Evolutionary conservation across 2,797 vertebrate species (phyloP), one percentile per base, ranked within the genome.

Genomic region (Tenualosa thibaudeaui): DNA sequence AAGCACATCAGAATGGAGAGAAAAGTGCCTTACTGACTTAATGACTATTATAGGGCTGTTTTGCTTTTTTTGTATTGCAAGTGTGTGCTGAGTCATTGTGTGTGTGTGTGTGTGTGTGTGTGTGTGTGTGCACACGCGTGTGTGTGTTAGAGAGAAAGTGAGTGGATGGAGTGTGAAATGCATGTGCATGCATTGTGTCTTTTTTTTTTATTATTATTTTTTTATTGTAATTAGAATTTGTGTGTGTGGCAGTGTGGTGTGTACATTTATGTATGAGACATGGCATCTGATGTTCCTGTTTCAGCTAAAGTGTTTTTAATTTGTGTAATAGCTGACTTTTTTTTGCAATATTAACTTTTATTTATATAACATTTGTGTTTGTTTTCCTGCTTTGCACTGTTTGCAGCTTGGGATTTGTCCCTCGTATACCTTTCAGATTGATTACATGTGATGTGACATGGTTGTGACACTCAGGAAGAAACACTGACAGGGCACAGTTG

Each of bases 21-120:
- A n/a, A 19, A 85, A 84, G 86, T 87, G 88, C 85, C 88, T 87
- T 86, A 75, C n/a, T 78, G 17, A 78, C 17, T 53, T 15, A 51
- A 22, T 46, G 71, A 78, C 71, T 46, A 8, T 78, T 40, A 78
- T 40, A 46, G 40, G 40, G 71, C 71, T 43, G 37, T 37, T 31
- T 78, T 78, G 71, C 71, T 78, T 78, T 78, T 68, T 71, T 26
- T 37, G 12, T 22, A 43, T 37, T 40, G 15, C 40, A 43, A 22
- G 37, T 78, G 71, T 78, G 15, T 19, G 15, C 6, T 22, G 17
- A 43, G 22, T 43, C 40, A 19, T 19, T 31, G 31, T 31, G 31
- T 31, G 31, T 31, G 31, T 31, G 31, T 31, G 31, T 31, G 31
- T 31, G 31, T 31, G 31, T 31, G 31, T 1, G 31, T 31, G 31